Percentiles rank a stretch among this genome's conserved stretches.
phyloP scores from a whole-genome alignment of 1,140 invertebrate genomes.

The Papilio aristodemus region DNA sequence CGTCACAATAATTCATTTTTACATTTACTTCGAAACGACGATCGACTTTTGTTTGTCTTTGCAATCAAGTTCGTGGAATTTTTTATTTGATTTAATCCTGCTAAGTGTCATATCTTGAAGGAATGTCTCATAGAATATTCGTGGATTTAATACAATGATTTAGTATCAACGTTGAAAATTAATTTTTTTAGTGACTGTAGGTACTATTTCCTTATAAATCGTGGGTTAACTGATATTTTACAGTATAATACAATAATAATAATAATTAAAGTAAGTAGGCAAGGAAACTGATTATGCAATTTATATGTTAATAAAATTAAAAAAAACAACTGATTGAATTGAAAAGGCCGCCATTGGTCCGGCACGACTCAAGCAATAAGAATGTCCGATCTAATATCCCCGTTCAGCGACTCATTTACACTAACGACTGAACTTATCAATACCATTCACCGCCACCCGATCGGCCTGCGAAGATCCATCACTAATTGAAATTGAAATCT shows the following conservation, averaged over 20 bases:
- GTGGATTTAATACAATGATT: too few relatives aligned
- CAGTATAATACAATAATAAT: too few relatives aligned
- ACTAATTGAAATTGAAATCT: constrained; percentile 80
- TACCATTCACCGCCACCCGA: constrained; percentile 68
- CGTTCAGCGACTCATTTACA: constrained; percentile 67
- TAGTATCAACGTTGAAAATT: too few relatives aligned
- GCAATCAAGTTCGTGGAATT: background rate
- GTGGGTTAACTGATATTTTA: too few relatives aligned
- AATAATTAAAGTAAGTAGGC: too few relatives aligned
- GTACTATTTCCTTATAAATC: too few relatives aligned
- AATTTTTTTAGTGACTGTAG: background rate
- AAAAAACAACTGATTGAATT: background rate
- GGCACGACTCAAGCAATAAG: constrained; percentile 30
- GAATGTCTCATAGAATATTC: too few relatives aligned
- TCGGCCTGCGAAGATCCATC: constrained; percentile 69
- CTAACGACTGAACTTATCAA: constrained; percentile 72
- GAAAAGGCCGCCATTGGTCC: constrained; percentile 26
- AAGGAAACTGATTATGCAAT: background rate
- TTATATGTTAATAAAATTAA: background rate
- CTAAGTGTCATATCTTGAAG: too few relatives aligned
- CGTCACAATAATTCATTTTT: constrained; percentile 3
- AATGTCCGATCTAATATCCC: constrained; percentile 52
- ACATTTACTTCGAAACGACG: background rate
- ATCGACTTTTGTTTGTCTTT: background rate
- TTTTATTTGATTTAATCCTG: too few relatives aligned